Evolutionary conservation across 2,797 vertebrate genomes (phyloP), one percentile per base, ranked within the genome.

Genomic region (Coendou prehensilis): DNA sequence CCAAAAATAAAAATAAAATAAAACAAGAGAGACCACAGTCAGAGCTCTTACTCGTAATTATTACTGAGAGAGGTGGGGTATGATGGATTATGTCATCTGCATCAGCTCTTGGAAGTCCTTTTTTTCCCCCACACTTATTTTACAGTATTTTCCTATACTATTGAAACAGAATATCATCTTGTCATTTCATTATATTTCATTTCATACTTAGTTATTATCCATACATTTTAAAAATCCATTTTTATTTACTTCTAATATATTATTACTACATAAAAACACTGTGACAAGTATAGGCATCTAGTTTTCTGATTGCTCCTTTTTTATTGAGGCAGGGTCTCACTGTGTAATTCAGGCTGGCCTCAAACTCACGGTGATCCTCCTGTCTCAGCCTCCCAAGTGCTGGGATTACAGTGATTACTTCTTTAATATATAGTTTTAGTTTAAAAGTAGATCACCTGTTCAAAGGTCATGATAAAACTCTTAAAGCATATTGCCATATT

Each of bases 381-480:
- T 41, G 37, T 41, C 37, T 41, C 37, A 41, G 37, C 37, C 37
- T 41, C 37, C 37, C 37, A 41, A 41, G 37, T 41, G 37, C 37
- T 41, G 37, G 37, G 37, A 41, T 41, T 41, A 41, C 37, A 50
- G 76, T 81, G 59, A 76, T n/a, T 57, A 57, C 18, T 57, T 57
- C 56, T 20, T 95, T 75, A 93, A 75, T 41, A 61, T 84, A 69
- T 5, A 73, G 56, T 67, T 73, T 71, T 69, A 15, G 9, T 89
- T 78, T 47, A 76, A 63, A 81, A 59, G 61, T 50, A 83, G 52
- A 78, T 78, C 64, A 93, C 26, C 50, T 83, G 50, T 89, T 85
- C 63, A 80, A 86, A 78, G 87, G 85, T 67, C 20, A 71, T 61
- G 41, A 41, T 75, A 73, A 89, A 37, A 37, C 75, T 88, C 15